phyloP scores from a whole-genome alignment of 2,113 vertebrate species.

The Romanogobio albipinnatus region DNA sequence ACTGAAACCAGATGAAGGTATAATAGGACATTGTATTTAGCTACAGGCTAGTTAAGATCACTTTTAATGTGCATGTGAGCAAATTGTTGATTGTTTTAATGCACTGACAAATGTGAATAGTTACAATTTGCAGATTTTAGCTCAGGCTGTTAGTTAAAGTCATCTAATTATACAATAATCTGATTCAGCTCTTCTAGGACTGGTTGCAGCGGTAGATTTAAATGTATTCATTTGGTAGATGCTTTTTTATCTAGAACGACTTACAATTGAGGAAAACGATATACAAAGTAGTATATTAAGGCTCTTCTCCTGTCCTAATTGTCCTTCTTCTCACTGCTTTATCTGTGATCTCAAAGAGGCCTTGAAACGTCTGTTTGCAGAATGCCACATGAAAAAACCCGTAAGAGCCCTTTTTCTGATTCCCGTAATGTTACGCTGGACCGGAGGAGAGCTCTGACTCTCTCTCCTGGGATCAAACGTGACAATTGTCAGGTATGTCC shows the following conservation, averaged over 20 bases:
- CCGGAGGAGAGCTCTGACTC: conserved; percentile 66
- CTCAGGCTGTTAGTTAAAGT: not conserved
- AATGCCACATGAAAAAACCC: conserved; percentile 45
- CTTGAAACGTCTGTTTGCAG: not conserved
- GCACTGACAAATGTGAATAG: not conserved
- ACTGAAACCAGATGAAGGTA: not conserved
- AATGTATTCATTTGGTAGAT: no score
- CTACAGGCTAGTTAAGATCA: not conserved
- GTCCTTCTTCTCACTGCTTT: not conserved
- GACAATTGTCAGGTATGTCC: conserved; percentile 63
- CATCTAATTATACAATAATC: not conserved
- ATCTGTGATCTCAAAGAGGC: not conserved
- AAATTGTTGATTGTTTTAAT: not conserved
- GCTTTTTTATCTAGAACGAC: not conserved
- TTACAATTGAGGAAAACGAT: not conserved
- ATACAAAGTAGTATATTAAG: not conserved
- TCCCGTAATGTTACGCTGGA: conserved; percentile 61
- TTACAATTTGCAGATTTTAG: not conserved
- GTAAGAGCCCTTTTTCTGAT: not conserved
- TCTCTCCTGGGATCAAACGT: conserved; percentile 63
- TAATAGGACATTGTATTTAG: not conserved
- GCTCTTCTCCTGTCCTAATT: not conserved
- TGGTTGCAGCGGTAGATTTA: not conserved
- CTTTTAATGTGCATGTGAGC: not conserved
- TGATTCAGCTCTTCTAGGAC: not conserved